Evolutionary conservation across 1,140 invertebrate species (phyloP).

Genomic region (Tetragnatha versicolor): DNA sequence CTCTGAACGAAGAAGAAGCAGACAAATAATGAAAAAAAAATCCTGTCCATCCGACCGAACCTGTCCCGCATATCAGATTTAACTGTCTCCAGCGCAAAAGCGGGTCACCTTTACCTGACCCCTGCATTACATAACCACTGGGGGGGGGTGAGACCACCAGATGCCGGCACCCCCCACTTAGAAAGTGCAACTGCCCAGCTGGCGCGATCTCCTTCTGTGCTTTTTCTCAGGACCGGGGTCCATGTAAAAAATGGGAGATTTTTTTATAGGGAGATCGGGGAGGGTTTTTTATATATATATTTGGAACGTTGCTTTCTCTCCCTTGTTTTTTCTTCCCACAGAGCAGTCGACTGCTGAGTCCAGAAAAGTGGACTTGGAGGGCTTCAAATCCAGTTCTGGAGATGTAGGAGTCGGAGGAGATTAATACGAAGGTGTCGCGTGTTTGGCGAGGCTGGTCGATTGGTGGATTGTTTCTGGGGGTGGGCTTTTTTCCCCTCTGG

Average conservation of each 20-base stretch:
- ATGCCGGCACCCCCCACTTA: background rate
- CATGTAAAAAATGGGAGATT: background rate
- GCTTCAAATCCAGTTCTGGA: constrained; percentile 17
- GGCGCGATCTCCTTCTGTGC: background rate
- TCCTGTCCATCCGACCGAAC: constrained; percentile 44
- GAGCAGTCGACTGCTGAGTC: background rate
- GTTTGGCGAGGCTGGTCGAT: background rate
- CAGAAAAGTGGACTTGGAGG: constrained; percentile 7
- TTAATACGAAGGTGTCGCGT: background rate
- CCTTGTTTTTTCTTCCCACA: background rate
- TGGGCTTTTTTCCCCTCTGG: too few species aligned
- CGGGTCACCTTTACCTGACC: constrained; percentile 54
- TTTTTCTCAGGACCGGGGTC: constrained; percentile 40
- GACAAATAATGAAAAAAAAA: constrained; percentile 22
- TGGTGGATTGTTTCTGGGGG: too few species aligned
- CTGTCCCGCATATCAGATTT: constrained; percentile 52
- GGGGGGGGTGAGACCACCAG: background rate
- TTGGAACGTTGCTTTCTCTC: background rate
- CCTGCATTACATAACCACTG: constrained; percentile 43
- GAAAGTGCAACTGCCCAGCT: constrained; percentile 46
- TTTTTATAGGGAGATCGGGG: constrained; percentile 22
- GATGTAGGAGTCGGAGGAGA: background rate
- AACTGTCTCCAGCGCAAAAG: constrained; percentile 47
- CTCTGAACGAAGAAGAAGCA: constrained; percentile 1
- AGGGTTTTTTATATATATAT: constrained; percentile 16